phyloP scores from a whole-genome alignment of 2,888 invertebrate species.

The Parapristionchus giblindavisi region DNA sequence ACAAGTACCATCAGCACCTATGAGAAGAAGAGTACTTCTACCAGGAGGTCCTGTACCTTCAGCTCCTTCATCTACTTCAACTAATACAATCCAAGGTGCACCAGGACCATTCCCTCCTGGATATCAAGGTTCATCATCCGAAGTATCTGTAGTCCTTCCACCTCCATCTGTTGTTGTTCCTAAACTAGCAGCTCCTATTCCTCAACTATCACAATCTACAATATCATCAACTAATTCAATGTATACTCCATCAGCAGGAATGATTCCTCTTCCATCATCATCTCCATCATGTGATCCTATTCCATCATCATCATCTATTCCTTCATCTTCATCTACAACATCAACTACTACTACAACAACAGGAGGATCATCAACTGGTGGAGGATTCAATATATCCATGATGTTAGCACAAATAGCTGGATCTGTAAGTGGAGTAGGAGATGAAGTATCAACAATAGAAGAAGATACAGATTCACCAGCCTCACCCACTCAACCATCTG shows the following conservation, averaged over 20 bases:
- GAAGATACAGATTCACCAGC: conserved; percentile 33
- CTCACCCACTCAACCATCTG: not conserved
- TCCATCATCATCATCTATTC: not conserved
- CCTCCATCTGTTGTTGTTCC: conserved; percentile 38
- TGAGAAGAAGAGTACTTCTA: conserved; percentile 59
- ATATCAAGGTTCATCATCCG: not conserved
- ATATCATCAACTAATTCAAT: not conserved
- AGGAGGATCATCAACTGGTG: conserved; percentile 1
- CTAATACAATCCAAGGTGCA: not conserved
- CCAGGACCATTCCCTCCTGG: conserved; percentile 36
- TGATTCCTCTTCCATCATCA: too few species aligned
- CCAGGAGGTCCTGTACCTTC: conserved; percentile 45
- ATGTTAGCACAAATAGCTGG: conserved; percentile 40
- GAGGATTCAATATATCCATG: conserved; percentile 32
- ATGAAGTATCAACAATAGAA: too few species aligned
- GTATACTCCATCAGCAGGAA: not conserved
- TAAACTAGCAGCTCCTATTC: conserved; percentile 4
- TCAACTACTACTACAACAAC: not conserved
- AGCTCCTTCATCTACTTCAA: not conserved
- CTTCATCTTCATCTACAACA: not conserved
- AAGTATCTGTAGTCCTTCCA: not conserved
- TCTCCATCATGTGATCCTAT: not conserved
- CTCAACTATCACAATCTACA: not conserved
- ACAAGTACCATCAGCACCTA: conserved; percentile 37
- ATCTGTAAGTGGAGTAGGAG: not conserved